phyloP scores from a whole-genome alignment of 2,797 vertebrate genomes.

The Periophthalmus magnuspinnatus region DNA sequence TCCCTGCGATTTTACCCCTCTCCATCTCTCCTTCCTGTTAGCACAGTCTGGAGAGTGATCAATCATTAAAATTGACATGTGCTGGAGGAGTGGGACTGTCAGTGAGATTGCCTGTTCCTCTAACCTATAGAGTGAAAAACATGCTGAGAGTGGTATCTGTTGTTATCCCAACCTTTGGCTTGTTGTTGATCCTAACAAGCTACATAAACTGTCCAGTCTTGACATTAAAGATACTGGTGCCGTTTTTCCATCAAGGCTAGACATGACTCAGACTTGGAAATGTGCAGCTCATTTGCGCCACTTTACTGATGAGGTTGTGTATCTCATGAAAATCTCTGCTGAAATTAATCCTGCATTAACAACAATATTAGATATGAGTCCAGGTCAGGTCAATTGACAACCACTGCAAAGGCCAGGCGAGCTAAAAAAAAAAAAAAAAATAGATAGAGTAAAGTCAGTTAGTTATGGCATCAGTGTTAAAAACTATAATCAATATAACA shows the following conservation, averaged over 20 bases:
- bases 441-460: not conserved
- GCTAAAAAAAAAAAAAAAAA: not conserved
- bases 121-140: slow-evolving; percentile 23
- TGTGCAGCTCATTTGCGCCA: slow-evolving; percentile 55
- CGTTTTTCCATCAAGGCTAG: slow-evolving; percentile 53
- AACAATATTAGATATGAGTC: slow-evolving; percentile 1
- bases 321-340: slow-evolving; percentile 33
- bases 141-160: slow-evolving; percentile 36
- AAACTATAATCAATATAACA: not conserved
- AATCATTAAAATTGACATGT: slow-evolving; percentile 70
- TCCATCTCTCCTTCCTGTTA: slow-evolving; percentile 39
- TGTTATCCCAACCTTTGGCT: slow-evolving; percentile 33
- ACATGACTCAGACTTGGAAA: slow-evolving; percentile 70
- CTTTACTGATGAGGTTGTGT: slow-evolving; percentile 48
- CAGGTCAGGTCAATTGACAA: not conserved
- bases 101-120: slow-evolving; percentile 49
- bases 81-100: slow-evolving; percentile 49
- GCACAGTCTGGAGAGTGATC: slow-evolving; percentile 55
- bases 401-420: not conserved
- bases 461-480: not conserved
- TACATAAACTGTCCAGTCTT: slow-evolving; percentile 26
- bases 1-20: slow-evolving; percentile 25
- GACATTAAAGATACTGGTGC: slow-evolving; percentile 55
- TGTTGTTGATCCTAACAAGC: slow-evolving; percentile 56
- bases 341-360: slow-evolving; percentile 33